Evolutionary conservation across 2,113 vertebrate species (phyloP).

Genomic region (Spheniscus mendiculus): DNA sequence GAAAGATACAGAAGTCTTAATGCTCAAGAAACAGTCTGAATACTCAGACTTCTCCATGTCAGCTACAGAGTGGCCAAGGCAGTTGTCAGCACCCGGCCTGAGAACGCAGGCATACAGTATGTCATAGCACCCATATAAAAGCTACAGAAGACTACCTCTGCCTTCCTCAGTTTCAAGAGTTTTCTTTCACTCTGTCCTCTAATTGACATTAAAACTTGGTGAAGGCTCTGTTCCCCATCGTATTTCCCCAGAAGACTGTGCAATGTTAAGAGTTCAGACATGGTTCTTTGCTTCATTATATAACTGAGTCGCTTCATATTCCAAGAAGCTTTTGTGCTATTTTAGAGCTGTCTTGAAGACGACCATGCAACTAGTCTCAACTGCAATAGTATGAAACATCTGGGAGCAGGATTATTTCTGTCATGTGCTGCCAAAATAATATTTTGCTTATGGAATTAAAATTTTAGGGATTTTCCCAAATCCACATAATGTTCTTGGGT

Average conservation of each 20-base stretch:
- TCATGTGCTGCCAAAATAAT: constrained; percentile 53
- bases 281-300: neutral
- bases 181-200: neutral
- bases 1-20: neutral
- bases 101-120: too few species aligned
- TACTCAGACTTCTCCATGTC: neutral
- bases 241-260: neutral
- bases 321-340: constrained; percentile 4
- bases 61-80: neutral
- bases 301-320: neutral
- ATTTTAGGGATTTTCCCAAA: constrained; percentile 54
- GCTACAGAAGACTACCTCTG: neutral
- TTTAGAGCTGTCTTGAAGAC: constrained; percentile 21
- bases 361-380: neutral
- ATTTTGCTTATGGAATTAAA: constrained; percentile 68
- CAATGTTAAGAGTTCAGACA: neutral
- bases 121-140: rapidly evolving
- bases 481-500: constrained; percentile 37
- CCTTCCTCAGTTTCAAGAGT: neutral
- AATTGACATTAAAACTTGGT: neutral
- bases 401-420: constrained; percentile 58
- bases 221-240: neutral
- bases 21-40: neutral
- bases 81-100: neutral
- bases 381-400: constrained; percentile 31